Conservation (phyloP, 2,113 vertebrate species). For the Felis chaus region DNA sequence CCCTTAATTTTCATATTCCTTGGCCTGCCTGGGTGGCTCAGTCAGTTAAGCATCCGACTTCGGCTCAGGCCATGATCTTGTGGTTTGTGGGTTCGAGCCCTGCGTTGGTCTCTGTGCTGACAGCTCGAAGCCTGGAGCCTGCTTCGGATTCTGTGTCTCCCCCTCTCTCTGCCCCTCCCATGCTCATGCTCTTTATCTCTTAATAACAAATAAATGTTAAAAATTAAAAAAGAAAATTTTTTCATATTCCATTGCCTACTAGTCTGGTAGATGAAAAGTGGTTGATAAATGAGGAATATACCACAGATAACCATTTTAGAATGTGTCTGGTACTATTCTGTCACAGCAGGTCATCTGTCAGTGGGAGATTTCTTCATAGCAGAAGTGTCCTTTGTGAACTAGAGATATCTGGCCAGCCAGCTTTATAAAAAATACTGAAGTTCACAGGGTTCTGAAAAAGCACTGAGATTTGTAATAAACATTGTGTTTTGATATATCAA, state of each 20-base stretch:
- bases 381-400: background rate
- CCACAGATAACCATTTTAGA: background rate
- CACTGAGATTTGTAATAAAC: background rate
- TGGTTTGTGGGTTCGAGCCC: too few species aligned
- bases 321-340: background rate
- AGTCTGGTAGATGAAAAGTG: background rate
- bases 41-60: too few species aligned
- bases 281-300: background rate
- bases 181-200: too few species aligned
- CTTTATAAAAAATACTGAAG: background rate
- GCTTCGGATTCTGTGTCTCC: too few species aligned
- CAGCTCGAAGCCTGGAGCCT: too few species aligned
- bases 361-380: background rate
- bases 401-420: background rate
- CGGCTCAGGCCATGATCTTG: too few species aligned
- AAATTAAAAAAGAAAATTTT: background rate
- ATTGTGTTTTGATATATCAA: background rate
- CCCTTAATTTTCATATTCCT: background rate
- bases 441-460: background rate
- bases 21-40: background rate
- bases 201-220: too few species aligned
- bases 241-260: background rate
- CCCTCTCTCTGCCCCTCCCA: too few species aligned
- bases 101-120: too few species aligned
- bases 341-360: background rate